Base-by-base conservation (phyloP, 2,888 invertebrate species). In the Heliconius hortense region DNA sequence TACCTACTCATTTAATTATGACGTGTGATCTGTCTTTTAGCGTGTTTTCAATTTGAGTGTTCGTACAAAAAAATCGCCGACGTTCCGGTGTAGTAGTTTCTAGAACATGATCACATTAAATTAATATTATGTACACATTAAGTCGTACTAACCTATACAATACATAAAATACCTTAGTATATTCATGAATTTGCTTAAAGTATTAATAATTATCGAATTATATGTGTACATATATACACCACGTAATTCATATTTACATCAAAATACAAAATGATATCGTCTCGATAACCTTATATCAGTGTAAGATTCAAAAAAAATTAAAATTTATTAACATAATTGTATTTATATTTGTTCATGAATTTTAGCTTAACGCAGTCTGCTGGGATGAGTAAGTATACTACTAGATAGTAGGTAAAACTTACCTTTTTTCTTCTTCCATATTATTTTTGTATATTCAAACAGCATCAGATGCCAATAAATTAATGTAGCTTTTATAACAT, bases 71-170 rank as follows among this genome's bases (percentile, higher is more conserved):
- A 31, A 31, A 35, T 64, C 64, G 13, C 18, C 66, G 24, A 43
- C 24, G 15, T 39, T 39, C 39, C 24, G 39, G 66, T 66, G 39
- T 39, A 66, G 64, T 66, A 66, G 66, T 24, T 66, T 43, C 39
- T 66, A 66, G 66, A 66, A 66, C 24, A 66, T 66, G 66, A 15
- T 24, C 66, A 15, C 28, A 35, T 10, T 63, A 21, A 39, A 39
- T 21, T 62, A 31, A 4, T 63, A 48, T 7, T 48, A 48, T 48
- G 48, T 1, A 63, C 35, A 63, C 15, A 66, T 5, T 66, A 24
- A 7, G 7, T 15, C 24, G 24, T 39, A 63, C 5, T 64, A 39
- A 39, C n/a, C 13, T 11, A 31, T 35, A 24, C 15, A 35, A 63
- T 35, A 35, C 31, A 35, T 35, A 63, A 21, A 63, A n/a, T 35